Percentiles rank a stretch among this genome's conserved stretches.
phyloP scores from a whole-genome alignment of 2,888 invertebrate species.

The Tiliacea aurago region DNA sequence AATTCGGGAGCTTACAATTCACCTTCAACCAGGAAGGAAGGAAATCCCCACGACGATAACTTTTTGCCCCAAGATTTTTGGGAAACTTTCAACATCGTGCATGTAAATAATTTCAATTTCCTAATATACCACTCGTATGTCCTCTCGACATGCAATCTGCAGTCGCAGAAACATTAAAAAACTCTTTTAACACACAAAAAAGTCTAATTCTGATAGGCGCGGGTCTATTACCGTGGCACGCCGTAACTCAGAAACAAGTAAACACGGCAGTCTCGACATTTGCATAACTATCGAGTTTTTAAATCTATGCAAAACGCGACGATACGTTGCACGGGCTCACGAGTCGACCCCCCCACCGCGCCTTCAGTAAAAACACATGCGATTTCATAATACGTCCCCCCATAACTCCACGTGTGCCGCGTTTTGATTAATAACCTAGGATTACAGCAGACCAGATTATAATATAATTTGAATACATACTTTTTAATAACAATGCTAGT shows the following conservation, averaged over 20 bases:
- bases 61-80: not conserved
- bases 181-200: constrained; percentile 74
- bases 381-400: constrained; percentile 82
- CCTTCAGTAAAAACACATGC: constrained; percentile 83
- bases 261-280: constrained; percentile 87
- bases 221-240: constrained; percentile 85
- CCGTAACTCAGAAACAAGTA: constrained; percentile 89
- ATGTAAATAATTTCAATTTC: constrained; percentile 70
- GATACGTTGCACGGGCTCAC: constrained; percentile 87
- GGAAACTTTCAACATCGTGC: constrained; percentile 64
- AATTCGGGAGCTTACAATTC: not conserved
- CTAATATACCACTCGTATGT: constrained; percentile 73
- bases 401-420: constrained; percentile 70
- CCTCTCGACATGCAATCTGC: constrained; percentile 78
- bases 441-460: constrained; percentile 76
- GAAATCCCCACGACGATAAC: not conserved
- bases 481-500: constrained; percentile 72
- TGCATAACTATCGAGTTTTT: constrained; percentile 90
- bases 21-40: not conserved
- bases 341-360: constrained; percentile 77
- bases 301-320: constrained; percentile 90
- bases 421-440: constrained; percentile 82
- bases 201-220: constrained; percentile 84
- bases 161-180: constrained; percentile 74
- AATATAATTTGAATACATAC: constrained; percentile 73